These are phyloP conservation scores for Himantopus leucocephalus DNA, from an alignment of 2,113 vertebrate genomes.

Conservation along the genomic window DNA sequence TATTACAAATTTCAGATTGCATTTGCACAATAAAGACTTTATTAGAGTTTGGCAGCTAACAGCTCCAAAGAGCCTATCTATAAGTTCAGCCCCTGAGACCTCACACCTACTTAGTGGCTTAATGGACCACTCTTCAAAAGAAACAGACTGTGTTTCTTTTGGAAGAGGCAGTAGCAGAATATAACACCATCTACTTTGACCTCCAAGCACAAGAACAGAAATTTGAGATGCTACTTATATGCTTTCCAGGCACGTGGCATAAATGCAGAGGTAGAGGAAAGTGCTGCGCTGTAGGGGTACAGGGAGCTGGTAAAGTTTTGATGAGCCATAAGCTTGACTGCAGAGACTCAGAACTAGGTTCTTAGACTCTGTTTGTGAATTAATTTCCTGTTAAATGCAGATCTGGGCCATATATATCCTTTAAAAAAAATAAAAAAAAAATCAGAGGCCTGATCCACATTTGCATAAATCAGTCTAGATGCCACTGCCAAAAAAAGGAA, in stretches of 20 bases:
- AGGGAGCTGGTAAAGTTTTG: not conserved
- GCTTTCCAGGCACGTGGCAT: not conserved
- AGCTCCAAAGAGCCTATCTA: not conserved
- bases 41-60: not conserved
- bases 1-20: not conserved
- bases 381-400: not conserved
- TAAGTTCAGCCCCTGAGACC: not conserved
- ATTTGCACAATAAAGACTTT: not conserved
- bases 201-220: not conserved
- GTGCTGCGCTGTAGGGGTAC: accelerated
- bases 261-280: not conserved
- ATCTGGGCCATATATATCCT: not conserved
- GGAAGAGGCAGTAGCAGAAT: not conserved
- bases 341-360: not conserved
- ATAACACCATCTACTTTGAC: not conserved
- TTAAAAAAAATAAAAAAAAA: not conserved
- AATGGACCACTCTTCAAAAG: not conserved
- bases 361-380: not conserved
- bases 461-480: not conserved
- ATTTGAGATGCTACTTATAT: not conserved
- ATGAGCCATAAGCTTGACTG: not conserved
- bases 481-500: not conserved
- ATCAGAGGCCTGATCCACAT: not conserved
- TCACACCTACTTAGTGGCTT: not conserved
- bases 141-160: not conserved